A percentile compares a stretch with the other conserved stretches of the same genome.
phyloP scores from a whole-genome alignment of 2,888 invertebrate genomes.

The Xanthorhoe spadicearia region DNA sequence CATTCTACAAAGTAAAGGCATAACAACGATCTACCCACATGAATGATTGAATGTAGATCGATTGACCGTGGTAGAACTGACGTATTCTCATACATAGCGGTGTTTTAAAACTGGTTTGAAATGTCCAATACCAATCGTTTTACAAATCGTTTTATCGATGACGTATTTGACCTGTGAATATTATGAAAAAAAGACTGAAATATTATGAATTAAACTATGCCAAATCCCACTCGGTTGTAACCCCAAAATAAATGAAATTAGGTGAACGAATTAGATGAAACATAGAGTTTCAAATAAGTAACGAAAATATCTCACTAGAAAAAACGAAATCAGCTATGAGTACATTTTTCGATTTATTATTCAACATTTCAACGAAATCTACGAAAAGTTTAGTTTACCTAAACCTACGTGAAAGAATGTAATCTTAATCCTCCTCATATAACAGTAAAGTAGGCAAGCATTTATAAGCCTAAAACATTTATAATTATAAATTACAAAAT shows the following conservation, averaged over 20 bases:
- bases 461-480: conserved; percentile 3
- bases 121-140: conserved; percentile 68
- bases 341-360: too few relatives aligned
- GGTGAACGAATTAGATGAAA: too few relatives aligned
- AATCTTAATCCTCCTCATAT: conserved; percentile 23
- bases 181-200: neutral
- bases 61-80: conserved; percentile 65
- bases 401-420: neutral
- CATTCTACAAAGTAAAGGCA: conserved; percentile 4
- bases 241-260: too few relatives aligned
- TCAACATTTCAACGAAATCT: too few relatives aligned
- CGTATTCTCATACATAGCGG: conserved; percentile 79
- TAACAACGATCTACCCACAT: conserved; percentile 11
- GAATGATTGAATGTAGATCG: conserved; percentile 45
- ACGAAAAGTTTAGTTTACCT: too few relatives aligned
- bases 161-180: neutral
- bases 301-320: too few relatives aligned
- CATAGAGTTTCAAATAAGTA: too few relatives aligned
- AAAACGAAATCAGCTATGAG: too few relatives aligned
- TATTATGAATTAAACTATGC: neutral
- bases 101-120: conserved; percentile 71
- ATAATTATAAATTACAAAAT: neutral
- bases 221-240: too few relatives aligned
- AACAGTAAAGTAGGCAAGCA: conserved; percentile 34
- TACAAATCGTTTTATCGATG: conserved; percentile 50